Conservation (phyloP, 2,888 invertebrate species). For the Drosophila merina region DNA sequence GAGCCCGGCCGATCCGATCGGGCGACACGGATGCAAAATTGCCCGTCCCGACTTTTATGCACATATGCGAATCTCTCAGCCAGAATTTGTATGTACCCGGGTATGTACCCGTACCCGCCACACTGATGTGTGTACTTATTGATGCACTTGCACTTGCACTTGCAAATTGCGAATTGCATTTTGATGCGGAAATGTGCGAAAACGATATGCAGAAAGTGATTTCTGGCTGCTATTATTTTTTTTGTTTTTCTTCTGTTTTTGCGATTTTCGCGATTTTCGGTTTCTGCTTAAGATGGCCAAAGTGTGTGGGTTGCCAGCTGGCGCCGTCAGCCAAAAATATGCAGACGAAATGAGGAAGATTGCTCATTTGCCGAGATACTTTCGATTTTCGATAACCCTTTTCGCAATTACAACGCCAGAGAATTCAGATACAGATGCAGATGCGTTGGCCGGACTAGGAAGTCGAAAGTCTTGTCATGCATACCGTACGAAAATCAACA, state of each 20-base stretch:
- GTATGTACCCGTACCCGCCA: slow-evolving; percentile 5
- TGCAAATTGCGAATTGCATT: slow-evolving; percentile 63
- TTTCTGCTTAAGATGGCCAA: not conserved
- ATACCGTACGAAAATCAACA: slow-evolving; percentile 34
- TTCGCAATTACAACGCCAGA: slow-evolving; percentile 25
- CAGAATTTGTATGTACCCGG: slow-evolving; percentile 17
- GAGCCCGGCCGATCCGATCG: slow-evolving; percentile 55
- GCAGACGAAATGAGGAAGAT: slow-evolving; percentile 53
- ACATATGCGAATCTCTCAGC: slow-evolving; percentile 4
- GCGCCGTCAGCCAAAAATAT: slow-evolving; percentile 56
- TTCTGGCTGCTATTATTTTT: slow-evolving; percentile 19
- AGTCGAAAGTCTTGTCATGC: slow-evolving; percentile 45
- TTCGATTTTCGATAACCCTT: slow-evolving; percentile 41
- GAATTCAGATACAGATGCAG: not conserved
- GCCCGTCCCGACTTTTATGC: slow-evolving; percentile 17
- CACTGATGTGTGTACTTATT: slow-evolving; percentile 25
- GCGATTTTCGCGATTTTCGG: not conserved
- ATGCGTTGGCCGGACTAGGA: slow-evolving; percentile 33
- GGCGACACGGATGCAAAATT: slow-evolving; percentile 70
- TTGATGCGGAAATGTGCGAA: slow-evolving; percentile 73
- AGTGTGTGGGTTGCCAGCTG: slow-evolving; percentile 32
- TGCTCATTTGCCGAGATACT: slow-evolving; percentile 35
- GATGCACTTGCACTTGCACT: slow-evolving; percentile 51
- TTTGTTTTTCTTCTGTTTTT: slow-evolving; percentile 35
- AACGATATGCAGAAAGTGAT: slow-evolving; percentile 48